A percentile compares a stretch with the other conserved stretches of the same genome.
Evolutionary conservation across 64 coral and sea anemone species (phyloP).

Genomic region (Montipora foliosa): DNA sequence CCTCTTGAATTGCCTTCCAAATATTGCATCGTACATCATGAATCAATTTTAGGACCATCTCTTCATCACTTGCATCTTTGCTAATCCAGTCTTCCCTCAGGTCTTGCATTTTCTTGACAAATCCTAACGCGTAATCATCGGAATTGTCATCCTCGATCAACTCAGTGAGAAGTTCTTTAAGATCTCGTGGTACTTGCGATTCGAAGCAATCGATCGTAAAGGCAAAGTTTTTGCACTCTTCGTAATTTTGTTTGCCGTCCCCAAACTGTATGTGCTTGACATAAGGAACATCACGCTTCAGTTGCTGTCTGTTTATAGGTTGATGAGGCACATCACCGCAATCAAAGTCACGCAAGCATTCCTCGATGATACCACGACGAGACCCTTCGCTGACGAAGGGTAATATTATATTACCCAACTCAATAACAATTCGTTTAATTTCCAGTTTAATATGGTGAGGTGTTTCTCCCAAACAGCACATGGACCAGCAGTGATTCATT

Average conservation of each 20-base stretch:
- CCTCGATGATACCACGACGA: not conserved
- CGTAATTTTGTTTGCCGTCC: not conserved
- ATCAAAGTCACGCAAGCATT: not conserved
- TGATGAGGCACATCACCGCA: not conserved
- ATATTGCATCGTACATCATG: not conserved
- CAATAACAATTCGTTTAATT: not conserved
- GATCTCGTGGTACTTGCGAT: not conserved
- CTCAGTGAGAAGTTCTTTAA: not conserved
- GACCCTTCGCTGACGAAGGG: not conserved
- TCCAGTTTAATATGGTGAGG: not conserved
- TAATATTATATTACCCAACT: not conserved
- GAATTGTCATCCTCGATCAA: not conserved
- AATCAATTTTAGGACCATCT: not conserved
- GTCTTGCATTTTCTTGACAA: not conserved
- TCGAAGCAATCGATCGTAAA: not conserved
- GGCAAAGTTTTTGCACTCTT: not conserved
- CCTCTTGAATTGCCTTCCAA: too few relatives aligned
- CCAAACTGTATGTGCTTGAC: not conserved
- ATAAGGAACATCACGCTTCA: not conserved
- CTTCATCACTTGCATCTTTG: not conserved
- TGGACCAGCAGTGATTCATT: not conserved
- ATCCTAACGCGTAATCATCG: not conserved
- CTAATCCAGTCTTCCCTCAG: not conserved
- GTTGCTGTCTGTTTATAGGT: not conserved
- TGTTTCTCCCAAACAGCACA: not conserved